Conservation (phyloP, 1,140 invertebrate species). For the Papilio glaucus region DNA sequence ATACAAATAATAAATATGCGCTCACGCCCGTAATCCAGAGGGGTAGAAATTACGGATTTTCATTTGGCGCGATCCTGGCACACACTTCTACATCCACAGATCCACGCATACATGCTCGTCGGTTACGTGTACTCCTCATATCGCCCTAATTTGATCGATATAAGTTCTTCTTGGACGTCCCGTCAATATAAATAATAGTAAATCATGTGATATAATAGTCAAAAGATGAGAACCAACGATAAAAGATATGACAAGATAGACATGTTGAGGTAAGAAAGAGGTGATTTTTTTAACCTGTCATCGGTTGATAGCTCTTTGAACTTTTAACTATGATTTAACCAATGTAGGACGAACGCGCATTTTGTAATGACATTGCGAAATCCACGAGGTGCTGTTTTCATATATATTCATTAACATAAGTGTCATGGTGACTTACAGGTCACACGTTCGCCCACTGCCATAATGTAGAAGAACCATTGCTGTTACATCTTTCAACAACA, state of each 20-base stretch:
- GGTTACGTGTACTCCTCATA: too few species aligned
- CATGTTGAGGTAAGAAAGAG: neutral
- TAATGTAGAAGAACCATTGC: neutral
- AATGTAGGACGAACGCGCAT: slow-evolving; percentile 1
- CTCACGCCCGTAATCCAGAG: too few species aligned
- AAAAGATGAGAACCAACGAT: too few species aligned
- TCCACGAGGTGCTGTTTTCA: slow-evolving; percentile 15
- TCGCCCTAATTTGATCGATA: too few species aligned
- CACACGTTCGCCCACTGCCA: neutral
- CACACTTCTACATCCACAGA: too few species aligned
- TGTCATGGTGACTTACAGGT: slow-evolving; percentile 5
- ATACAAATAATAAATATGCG: too few species aligned
- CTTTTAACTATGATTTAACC: neutral
- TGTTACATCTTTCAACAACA: neutral
- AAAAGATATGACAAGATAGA: neutral
- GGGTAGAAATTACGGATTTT: too few species aligned
- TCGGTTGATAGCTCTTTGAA: neutral
- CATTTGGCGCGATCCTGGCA: too few species aligned
- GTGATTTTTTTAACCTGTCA: neutral
- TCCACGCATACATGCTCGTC: too few species aligned
- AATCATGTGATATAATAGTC: too few species aligned
- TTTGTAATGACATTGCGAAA: slow-evolving; percentile 20
- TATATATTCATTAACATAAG: slow-evolving; percentile 22
- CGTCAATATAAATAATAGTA: too few species aligned
- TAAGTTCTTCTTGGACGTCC: too few species aligned